Evolutionary conservation across 2,113 vertebrate species (phyloP), one percentile per base, ranked within the genome.

Genomic region (Alligator mississippiensis): DNA sequence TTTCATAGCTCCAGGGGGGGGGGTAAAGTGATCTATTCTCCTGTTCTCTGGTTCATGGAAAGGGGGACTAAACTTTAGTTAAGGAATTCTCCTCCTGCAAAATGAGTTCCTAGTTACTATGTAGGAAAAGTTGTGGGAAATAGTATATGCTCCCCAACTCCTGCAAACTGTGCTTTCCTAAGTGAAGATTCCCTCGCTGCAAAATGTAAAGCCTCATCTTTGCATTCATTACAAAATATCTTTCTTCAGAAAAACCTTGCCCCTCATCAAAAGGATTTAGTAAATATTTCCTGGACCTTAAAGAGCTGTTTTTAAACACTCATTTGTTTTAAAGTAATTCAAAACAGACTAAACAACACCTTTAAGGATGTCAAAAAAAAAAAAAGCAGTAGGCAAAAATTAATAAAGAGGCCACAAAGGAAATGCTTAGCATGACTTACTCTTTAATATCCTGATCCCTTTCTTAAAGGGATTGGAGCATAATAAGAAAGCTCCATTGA

Each of bases 401-500:
- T 60, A 95, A 84, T 64, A 93, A 81, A 59, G 82, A 95, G 77
- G n/a, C 58, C 75, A 84, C 93, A 70, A 88, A 96, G 93, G 94
- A 97, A 96, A 95, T 89, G 87, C 77, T 96, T 90, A 89, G 80
- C 90, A 87, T 86, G 75, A 89, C 87, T 93, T 96, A 85, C 79
- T 74, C 91, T 72, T 94, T 95, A 93, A 95, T 86, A 92, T 93
- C 89, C 93, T 95, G 93, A 90, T 78, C 85, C 85, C 66, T 78
- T 82, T 96, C 82, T 80, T 87, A 92, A 25, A 93, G 64, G 93
- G 89, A 90, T 13, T 21, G 34, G 22, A 47, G 34, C 30, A 47
- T 96, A 95, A 96, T 94, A 92, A 94, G 94, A 96, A 96, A 96
- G 78, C 92, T 77, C 16, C 94, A 94, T 84, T 96, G 94, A 95